A percentile compares a stretch with the other conserved stretches of the same genome.
Evolutionary conservation across 2,797 vertebrate species (phyloP).

Genomic region (Sebastes cheni): DNA sequence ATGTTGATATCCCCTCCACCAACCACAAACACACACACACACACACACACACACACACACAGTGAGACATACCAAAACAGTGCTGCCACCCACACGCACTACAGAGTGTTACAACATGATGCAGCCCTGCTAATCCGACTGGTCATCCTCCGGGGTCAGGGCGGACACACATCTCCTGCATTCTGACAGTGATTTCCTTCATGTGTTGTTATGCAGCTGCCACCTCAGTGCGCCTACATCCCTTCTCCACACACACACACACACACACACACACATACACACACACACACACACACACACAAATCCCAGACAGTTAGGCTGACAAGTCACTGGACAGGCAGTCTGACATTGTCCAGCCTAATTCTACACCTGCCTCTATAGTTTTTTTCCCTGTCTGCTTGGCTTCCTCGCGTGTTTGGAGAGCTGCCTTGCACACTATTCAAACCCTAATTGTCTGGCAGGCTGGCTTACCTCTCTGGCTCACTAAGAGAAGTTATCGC

Average conservation of each 20-base stretch:
- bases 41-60: background rate
- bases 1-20: background rate
- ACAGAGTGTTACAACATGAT: slow-evolving; percentile 26
- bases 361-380: slow-evolving; percentile 27
- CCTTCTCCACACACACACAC: background rate
- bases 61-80: background rate
- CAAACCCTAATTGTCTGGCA: slow-evolving; percentile 32
- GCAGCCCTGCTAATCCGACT: slow-evolving; percentile 58
- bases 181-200: slow-evolving; percentile 71
- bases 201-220: slow-evolving; percentile 65
- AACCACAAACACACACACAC: background rate
- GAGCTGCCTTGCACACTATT: slow-evolving; percentile 15
- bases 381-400: slow-evolving; percentile 18
- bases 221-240: slow-evolving; percentile 21
- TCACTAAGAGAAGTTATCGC: slow-evolving; percentile 5
- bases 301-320: slow-evolving; percentile 5
- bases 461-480: slow-evolving; percentile 5
- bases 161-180: slow-evolving; percentile 64
- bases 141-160: slow-evolving; percentile 67
- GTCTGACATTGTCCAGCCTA: slow-evolving; percentile 10
- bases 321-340: slow-evolving; percentile 27
- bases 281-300: slow-evolving; percentile 1
- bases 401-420: slow-evolving; percentile 17
- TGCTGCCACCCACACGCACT: slow-evolving; percentile 1
- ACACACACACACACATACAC: background rate